These are phyloP conservation scores for Torymus tubicola DNA, from an alignment of 2,888 invertebrate species.

Conservation along the genomic window DNA sequence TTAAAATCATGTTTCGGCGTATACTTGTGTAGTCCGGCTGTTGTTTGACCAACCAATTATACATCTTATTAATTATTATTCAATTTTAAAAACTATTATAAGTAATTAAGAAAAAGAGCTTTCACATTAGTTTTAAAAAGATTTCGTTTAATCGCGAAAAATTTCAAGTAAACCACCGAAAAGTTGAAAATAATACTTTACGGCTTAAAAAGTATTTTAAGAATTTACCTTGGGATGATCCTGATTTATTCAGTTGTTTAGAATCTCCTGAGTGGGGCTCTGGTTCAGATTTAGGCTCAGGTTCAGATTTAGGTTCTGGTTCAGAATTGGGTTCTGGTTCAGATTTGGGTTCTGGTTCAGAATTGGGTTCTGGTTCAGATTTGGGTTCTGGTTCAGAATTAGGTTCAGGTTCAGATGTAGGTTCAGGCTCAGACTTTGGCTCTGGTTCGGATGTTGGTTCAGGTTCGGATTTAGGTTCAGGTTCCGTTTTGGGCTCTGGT, in stretches of 20 bases:
- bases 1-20: slow-evolving; percentile 92
- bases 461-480: slow-evolving; percentile 72
- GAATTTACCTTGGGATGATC: slow-evolving; percentile 71
- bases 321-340: slow-evolving; percentile 74
- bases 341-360: slow-evolving; percentile 77
- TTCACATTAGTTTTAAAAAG: too few species aligned
- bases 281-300: slow-evolving; percentile 74
- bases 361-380: slow-evolving; percentile 64
- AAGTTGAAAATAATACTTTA: slow-evolving; percentile 32
- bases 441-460: slow-evolving; percentile 67
- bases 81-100: too few species aligned
- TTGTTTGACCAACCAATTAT: slow-evolving; percentile 16
- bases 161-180: slow-evolving; percentile 1
- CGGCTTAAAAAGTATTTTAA: slow-evolving; percentile 52
- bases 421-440: slow-evolving; percentile 72
- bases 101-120: too few species aligned
- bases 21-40: slow-evolving; percentile 76
- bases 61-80: too few species aligned
- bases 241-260: slow-evolving; percentile 76
- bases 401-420: slow-evolving; percentile 75
- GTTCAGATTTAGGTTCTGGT: slow-evolving; percentile 75
- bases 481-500: slow-evolving; percentile 67
- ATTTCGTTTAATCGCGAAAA: too few species aligned
- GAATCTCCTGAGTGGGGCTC: slow-evolving; percentile 56
- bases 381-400: slow-evolving; percentile 73